Conservation (phyloP, 2,888 invertebrate species). For the Sphaerophoria taeniata region DNA sequence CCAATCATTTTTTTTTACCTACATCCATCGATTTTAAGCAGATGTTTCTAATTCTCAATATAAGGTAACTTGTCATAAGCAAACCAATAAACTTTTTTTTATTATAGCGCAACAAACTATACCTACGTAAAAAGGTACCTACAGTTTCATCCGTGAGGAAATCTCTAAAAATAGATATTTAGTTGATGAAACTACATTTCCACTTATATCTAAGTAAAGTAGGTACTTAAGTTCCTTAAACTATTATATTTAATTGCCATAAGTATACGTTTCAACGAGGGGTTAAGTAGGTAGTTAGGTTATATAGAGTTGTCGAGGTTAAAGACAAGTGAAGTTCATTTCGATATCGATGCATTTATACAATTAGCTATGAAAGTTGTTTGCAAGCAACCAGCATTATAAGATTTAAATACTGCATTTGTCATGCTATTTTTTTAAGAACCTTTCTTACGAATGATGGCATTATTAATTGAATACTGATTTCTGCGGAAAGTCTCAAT, state of each 20-base stretch:
- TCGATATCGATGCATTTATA: neutral
- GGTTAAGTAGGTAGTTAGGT: slow-evolving; percentile 30
- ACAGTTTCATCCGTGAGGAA: slow-evolving; percentile 26
- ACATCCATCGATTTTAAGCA: too few species aligned
- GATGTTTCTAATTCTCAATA: too few species aligned
- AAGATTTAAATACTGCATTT: too few species aligned
- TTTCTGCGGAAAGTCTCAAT: too few species aligned
- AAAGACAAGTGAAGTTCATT: neutral
- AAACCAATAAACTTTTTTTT: too few species aligned
- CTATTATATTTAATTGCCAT: neutral
- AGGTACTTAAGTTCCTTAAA: slow-evolving; percentile 2
- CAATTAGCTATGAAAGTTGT: neutral
- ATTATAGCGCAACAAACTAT: too few species aligned
- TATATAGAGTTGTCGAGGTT: neutral
- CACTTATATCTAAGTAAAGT: neutral
- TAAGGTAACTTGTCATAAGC: too few species aligned
- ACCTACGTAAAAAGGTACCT: neutral
- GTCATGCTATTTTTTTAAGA: too few species aligned
- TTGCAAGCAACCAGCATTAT: too few species aligned
- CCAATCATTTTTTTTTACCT: too few species aligned
- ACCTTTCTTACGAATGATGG: too few species aligned
- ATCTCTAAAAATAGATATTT: slow-evolving; percentile 54
- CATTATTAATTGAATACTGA: too few species aligned
- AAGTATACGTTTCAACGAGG: slow-evolving; percentile 1
- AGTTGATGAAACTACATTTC: slow-evolving; percentile 22